Base-by-base conservation (phyloP, 1,140 invertebrate genomes). In the Diplogasteroides magnus region DNA sequence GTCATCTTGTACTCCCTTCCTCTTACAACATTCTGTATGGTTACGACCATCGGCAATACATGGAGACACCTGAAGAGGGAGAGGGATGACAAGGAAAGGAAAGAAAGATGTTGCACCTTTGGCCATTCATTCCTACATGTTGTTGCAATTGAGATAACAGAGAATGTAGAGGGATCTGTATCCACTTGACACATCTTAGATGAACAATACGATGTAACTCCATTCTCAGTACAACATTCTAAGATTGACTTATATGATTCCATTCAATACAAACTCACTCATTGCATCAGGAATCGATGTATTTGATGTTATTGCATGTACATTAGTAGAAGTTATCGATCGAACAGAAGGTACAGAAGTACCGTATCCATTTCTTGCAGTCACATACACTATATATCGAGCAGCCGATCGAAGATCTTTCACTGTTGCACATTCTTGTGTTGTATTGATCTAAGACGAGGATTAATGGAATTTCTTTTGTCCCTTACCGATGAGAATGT, bases 351-450 rank as follows among this genome's bases (percentile, higher is more conserved):
- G 74, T 27, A 76, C 69, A 56, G 62, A 67, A 1, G 68, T 68
- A 31, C 74, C 74, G 61, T 68, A 76, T 14, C 61, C 63, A 63
- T 75, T 76, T 29, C 63, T 67, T 11, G 73, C 64, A 13, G 74
- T 76, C 14, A 76, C 74, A 26, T 68, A 71, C 3, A 76, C 58
- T 25, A 71, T 62, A 62, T 76, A 76, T 19, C 67, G 23, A 28
- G 73, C 68, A 6, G 73, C 67, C 19, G 73, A 61, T 29, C 73
- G 62, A 3, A 76, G 69, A 31, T 76, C 68, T 11, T 26, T 28
- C 2, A 76, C 29, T 19, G 74, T 76, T 25, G 37, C 57, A 29
- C 74, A 76, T 29, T 31, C 76, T 2, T 76, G 59, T 0, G 74
- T 76, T 2, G 74, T 76, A 55, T 76, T 76, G 1, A 76, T 55